Percentiles rank a stretch among this genome's conserved stretches.
Evolutionary conservation across 2,797 vertebrate genomes (phyloP).

Genomic region (Spheniscus humboldti): DNA sequence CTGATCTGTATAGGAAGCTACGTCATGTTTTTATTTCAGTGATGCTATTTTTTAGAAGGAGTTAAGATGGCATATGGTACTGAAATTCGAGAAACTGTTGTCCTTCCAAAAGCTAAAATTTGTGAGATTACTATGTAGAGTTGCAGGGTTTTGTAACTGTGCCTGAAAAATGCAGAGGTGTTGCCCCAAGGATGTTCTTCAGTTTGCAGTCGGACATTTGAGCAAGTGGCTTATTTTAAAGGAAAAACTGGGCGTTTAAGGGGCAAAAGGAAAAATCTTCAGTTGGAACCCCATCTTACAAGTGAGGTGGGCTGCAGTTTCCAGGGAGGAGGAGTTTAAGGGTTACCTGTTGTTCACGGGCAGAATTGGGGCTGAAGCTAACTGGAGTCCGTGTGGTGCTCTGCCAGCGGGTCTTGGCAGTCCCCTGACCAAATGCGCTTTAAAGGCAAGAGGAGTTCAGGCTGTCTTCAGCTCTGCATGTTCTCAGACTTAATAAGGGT

Average conservation of each 20-base stretch:
- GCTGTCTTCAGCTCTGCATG: neutral
- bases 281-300: neutral
- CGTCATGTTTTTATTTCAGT: neutral
- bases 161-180: neutral
- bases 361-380: neutral
- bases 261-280: neutral
- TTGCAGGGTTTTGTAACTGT: neutral
- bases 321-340: neutral
- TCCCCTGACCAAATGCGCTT: neutral
- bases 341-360: neutral
- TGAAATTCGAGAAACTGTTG: neutral
- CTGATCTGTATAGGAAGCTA: neutral
- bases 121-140: neutral
- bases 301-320: neutral
- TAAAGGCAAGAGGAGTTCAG: neutral
- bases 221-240: neutral
- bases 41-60: neutral
- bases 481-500: neutral
- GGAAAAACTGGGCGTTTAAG: neutral
- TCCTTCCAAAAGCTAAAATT: neutral
- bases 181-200: neutral
- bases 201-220: neutral
- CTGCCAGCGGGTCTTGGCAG: neutral
- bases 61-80: neutral
- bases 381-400: accelerated